These are phyloP conservation scores for Apodemus speciosus DNA, from an alignment of 2,113 vertebrate species.

Conservation along the genomic window DNA sequence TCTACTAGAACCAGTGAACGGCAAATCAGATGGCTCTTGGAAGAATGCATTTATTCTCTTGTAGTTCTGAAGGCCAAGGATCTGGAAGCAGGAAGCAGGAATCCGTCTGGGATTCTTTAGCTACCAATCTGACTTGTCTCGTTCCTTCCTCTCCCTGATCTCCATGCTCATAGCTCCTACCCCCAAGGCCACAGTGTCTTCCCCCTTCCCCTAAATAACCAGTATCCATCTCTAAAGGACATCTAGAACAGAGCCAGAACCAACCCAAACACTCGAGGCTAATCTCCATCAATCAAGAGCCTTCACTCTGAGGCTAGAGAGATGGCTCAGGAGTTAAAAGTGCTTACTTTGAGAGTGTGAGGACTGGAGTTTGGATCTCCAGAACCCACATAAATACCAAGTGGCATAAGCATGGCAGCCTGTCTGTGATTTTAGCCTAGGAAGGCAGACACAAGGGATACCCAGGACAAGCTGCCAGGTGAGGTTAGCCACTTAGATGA, in stretches of 20 bases:
- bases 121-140: background rate
- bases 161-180: no score
- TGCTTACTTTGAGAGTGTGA: background rate
- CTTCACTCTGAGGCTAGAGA: background rate
- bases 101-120: background rate
- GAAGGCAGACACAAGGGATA: background rate
- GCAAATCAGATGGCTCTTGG: background rate
- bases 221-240: background rate
- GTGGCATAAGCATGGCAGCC: no score
- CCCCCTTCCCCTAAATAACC: no score
- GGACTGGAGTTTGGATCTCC: background rate
- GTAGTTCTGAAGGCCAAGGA: background rate
- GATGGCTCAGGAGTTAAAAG: background rate
- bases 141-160: background rate
- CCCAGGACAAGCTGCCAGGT: background rate
- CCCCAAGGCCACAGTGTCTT: fast-evolving
- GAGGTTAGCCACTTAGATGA: background rate
- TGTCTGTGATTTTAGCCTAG: background rate
- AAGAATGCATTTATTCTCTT: background rate
- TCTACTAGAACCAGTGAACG: background rate
- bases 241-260: fast-evolving
- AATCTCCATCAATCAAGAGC: background rate
- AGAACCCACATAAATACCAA: background rate
- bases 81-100: background rate
- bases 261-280: fast-evolving